These are phyloP conservation scores for Thymelicus sylvestris DNA, from an alignment of 2,888 invertebrate species.

Conservation along the genomic window DNA sequence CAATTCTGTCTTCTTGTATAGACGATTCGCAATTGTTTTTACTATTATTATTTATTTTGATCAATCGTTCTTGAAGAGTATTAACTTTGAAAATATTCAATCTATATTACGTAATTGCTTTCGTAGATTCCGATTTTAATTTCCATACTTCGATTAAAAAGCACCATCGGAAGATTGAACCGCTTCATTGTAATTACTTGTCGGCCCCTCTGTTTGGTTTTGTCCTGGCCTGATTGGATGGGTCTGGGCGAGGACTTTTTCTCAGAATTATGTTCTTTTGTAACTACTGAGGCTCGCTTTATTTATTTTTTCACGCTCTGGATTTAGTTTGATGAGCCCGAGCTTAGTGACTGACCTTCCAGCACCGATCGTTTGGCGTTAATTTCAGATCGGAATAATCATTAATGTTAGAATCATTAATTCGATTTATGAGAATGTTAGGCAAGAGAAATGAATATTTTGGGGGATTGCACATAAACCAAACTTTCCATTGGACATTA, in stretches of 20 bases:
- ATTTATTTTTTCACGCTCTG: not conserved
- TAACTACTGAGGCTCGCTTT: not conserved
- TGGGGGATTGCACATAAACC: too few relatives aligned
- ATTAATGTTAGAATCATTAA: too few relatives aligned
- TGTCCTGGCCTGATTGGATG: slow-evolving; percentile 18
- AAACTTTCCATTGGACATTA: too few relatives aligned
- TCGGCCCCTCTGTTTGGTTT: slow-evolving; percentile 25
- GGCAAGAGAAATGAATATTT: too few relatives aligned
- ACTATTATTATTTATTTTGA: not conserved
- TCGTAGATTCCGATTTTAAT: slow-evolving; percentile 18
- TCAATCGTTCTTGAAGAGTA: not conserved
- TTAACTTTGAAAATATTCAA: slow-evolving; percentile 7
- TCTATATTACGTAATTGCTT: slow-evolving; percentile 14
- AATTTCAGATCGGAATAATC: too few relatives aligned
- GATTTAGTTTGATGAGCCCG: too few relatives aligned
- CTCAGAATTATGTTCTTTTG: slow-evolving; percentile 1
- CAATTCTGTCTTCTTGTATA: too few relatives aligned
- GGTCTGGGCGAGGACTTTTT: not conserved
- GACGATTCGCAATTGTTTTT: too few relatives aligned
- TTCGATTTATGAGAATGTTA: too few relatives aligned
- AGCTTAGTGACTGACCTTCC: too few relatives aligned
- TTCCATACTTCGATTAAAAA: slow-evolving; percentile 21
- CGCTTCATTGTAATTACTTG: slow-evolving; percentile 17
- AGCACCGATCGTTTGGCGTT: too few relatives aligned
- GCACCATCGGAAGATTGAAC: slow-evolving; percentile 16